phyloP scores from a whole-genome alignment of 2,888 invertebrate genomes.

The Ellobium chinense region DNA sequence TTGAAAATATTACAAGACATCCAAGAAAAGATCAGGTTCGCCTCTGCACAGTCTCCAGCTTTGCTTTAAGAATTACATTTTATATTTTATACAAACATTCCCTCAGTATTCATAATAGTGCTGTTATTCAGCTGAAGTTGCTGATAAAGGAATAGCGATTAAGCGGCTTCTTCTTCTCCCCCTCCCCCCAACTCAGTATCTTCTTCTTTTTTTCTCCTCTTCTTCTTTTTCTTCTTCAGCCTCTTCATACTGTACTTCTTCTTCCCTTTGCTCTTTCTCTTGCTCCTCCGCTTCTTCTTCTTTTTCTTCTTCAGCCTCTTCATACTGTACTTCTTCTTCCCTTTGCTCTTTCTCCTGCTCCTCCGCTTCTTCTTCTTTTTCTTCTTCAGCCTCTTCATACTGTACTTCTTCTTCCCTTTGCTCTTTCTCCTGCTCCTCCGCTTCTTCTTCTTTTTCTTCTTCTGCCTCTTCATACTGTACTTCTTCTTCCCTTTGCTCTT shows the following conservation, averaged over 20 bases:
- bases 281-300: not conserved
- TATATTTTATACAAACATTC: no score
- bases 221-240: not conserved
- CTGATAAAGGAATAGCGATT: not conserved
- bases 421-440: not conserved
- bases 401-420: not conserved
- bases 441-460: not conserved
- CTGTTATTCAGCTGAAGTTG: no score
- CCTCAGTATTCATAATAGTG: no score
- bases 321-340: not conserved
- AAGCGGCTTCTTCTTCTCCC: not conserved
- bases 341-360: conserved; percentile 17
- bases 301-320: not conserved
- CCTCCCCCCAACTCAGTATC: conserved; percentile 5
- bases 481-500: not conserved
- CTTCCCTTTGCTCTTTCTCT: not conserved
- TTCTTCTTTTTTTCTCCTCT: conserved; percentile 18
- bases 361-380: not conserved
- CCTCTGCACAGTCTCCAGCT: no score
- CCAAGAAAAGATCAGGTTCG: no score
- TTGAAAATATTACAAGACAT: no score
- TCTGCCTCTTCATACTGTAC: not conserved
- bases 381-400: no score
- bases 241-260: no score
- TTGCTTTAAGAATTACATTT: no score